Conservation (phyloP, 2,113 vertebrate genomes). For the Nettapus auritus region DNA sequence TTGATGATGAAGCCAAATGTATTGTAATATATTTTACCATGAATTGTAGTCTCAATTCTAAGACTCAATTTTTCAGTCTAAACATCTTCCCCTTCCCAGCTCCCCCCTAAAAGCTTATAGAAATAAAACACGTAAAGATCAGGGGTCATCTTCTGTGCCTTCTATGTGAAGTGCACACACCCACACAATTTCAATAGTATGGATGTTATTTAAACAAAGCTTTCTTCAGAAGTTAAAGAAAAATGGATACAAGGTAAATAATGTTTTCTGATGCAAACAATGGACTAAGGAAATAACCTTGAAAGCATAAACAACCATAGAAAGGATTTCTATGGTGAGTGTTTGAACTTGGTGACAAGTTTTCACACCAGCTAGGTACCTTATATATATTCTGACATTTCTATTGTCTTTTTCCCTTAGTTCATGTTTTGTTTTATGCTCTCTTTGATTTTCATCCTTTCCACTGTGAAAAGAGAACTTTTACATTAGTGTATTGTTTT, state of each 20-base stretch:
- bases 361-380: neutral
- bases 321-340: neutral
- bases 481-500: neutral
- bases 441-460: neutral
- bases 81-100: neutral
- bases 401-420: neutral
- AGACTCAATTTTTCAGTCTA: neutral
- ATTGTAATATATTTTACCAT: neutral
- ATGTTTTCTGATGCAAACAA: neutral
- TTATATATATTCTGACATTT: neutral
- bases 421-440: neutral
- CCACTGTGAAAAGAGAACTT: neutral
- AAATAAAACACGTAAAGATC: constrained; percentile 11
- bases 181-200: neutral
- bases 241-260: neutral
- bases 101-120: neutral
- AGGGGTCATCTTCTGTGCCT: neutral
- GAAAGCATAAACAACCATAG: neutral
- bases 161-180: neutral
- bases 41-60: neutral
- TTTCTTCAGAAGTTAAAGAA: neutral
- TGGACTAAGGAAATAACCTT: neutral
- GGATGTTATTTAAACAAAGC: constrained; percentile 7
- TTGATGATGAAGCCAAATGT: neutral
- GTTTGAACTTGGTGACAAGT: neutral